phyloP scores from a whole-genome alignment of 2,113 vertebrate species.

The Tupaia chinensis region DNA sequence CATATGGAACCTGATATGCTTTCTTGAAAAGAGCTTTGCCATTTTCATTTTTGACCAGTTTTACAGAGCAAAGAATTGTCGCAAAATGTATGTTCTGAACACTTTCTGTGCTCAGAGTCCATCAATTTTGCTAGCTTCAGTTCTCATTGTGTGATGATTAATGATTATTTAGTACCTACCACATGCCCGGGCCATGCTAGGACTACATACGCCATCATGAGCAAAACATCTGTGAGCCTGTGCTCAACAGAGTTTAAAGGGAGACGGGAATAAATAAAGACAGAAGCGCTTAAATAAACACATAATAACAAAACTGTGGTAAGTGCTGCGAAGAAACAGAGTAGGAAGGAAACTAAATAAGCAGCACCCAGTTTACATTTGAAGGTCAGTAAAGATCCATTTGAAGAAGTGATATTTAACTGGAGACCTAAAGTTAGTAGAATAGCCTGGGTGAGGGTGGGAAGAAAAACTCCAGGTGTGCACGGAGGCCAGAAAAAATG shows the following conservation, averaged over 20 bases:
- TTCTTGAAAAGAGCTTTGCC: conserved; percentile 26
- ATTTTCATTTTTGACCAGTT: conserved; percentile 42
- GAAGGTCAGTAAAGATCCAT: neutral
- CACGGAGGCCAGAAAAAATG: neutral
- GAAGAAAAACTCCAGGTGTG: neutral
- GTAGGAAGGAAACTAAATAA: neutral
- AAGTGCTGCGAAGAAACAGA: neutral
- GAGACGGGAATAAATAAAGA: neutral
- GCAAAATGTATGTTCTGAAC: conserved; percentile 26
- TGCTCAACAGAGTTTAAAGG: neutral
- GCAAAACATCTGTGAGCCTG: neutral
- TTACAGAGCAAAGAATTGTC: conserved; percentile 62
- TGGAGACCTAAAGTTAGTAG: neutral
- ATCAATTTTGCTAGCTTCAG: conserved; percentile 12
- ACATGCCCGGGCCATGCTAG: neutral
- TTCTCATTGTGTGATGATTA: conserved; percentile 14
- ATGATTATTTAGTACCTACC: neutral
- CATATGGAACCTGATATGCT: neutral
- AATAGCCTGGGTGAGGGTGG: too few relatives aligned
- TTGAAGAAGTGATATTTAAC: neutral
- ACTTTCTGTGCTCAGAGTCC: neutral
- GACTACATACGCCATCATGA: neutral
- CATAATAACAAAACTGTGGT: neutral
- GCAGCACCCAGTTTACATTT: neutral
- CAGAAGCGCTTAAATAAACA: conserved; percentile 14